A percentile compares a stretch with the other conserved stretches of the same genome.
Evolutionary conservation across 2,888 invertebrate genomes (phyloP).

Genomic region (Leucophenga montana): DNA sequence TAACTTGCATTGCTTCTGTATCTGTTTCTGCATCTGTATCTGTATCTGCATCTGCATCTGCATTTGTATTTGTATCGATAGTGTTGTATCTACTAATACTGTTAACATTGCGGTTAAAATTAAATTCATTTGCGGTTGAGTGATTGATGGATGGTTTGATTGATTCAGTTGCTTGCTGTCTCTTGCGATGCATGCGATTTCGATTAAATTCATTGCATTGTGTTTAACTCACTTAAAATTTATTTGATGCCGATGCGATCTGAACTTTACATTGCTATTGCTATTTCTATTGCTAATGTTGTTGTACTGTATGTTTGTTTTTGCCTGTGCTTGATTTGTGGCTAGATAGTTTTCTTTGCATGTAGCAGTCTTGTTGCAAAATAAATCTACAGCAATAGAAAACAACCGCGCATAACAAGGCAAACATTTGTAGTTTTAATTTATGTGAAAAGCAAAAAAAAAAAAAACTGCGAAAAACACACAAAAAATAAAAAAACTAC

Average conservation of each 20-base stretch:
- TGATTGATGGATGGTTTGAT: slow-evolving; percentile 62
- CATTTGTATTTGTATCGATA: slow-evolving; percentile 27
- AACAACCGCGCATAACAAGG: slow-evolving; percentile 34
- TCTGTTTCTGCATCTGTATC: neutral
- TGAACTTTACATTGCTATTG: slow-evolving; percentile 53
- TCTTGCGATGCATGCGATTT: slow-evolving; percentile 27
- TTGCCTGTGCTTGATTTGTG: slow-evolving; percentile 18
- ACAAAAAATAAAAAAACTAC: neutral
- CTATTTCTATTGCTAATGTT: slow-evolving; percentile 21
- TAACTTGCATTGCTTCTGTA: no score
- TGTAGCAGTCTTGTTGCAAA: slow-evolving; percentile 19
- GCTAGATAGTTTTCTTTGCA: neutral
- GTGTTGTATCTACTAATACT: neutral
- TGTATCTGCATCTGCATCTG: no score
- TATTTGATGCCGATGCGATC: slow-evolving; percentile 61
- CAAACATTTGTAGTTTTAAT: slow-evolving; percentile 55
- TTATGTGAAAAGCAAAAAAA: slow-evolving; percentile 52
- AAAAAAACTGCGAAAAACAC: slow-evolving; percentile 36
- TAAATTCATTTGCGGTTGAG: slow-evolving; percentile 61
- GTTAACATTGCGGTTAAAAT: slow-evolving; percentile 47
- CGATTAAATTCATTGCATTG: slow-evolving; percentile 48
- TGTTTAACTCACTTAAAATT: slow-evolving; percentile 56
- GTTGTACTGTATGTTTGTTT: neutral
- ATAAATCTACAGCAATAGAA: slow-evolving; percentile 10
- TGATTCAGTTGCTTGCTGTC: slow-evolving; percentile 49